Evolutionary conservation across 2,797 vertebrate species (phyloP), one percentile per base, ranked within the genome.

Genomic region (Tympanoctomys barrerae): DNA sequence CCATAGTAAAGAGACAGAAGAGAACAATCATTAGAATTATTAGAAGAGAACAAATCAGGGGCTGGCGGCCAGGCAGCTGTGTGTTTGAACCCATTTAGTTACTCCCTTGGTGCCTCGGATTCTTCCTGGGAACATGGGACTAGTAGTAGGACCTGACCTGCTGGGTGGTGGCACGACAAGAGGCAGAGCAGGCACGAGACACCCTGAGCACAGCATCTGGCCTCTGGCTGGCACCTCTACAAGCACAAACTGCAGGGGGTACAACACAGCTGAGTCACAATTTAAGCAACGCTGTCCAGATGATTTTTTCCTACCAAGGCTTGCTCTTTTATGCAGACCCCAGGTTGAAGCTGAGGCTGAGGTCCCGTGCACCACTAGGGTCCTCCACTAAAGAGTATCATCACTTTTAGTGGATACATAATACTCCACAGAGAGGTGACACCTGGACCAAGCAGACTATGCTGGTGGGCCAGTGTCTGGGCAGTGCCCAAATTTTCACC

Each of bases 161-260:
- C 0, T 52, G 46, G 64, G 21, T 36, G 42, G 22, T 1, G 0
- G 7, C 66, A 5, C 80, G 18, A 61, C 13, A 36, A 14, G n/a
- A 42, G 46, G 22, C 13, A 7, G 82, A 83, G 42, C 13, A 16
- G 33, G 21, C 79, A 7, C 2, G 1, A 7, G 6, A 46, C 39
- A 42, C 13, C 18, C 16, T 16, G 16, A 68, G 28, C 49, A 13
- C 26, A 22, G 42, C n/a, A 21, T 52, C 92, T n/a, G 73, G 36
- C 21, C 31, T 2, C 2, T 5, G 2, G 4, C 10, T 2, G 0
- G 36, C 10, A 0, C 24, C 9, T 36, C 39, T 61, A 3, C 28
- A 59, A 79, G 75, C 6, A 11, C 66, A 3, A 9, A 36, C 54
- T 64, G 33, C 3, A 6, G 3, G 61, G 11, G 42, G 68, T 24